phyloP scores from a whole-genome alignment of 2,797 vertebrate genomes.

The Nyctibius grandis region DNA sequence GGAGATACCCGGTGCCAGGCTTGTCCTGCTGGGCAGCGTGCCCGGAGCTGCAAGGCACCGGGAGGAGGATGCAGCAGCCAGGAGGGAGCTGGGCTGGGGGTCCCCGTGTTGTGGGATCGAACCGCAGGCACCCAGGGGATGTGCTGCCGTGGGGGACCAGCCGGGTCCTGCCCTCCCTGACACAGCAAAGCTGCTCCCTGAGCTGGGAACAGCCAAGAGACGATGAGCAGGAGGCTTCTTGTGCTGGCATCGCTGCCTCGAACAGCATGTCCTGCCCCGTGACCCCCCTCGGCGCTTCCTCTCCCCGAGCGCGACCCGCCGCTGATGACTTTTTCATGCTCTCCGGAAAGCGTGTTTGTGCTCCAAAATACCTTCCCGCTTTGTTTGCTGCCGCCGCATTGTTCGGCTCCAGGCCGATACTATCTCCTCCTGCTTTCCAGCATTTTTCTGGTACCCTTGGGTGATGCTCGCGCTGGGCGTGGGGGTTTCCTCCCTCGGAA shows the following conservation, averaged over 20 bases:
- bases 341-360: slow-evolving; percentile 30
- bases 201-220: neutral
- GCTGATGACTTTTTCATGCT: slow-evolving; percentile 50
- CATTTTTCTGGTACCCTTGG: slow-evolving; percentile 14
- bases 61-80: neutral
- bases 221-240: neutral
- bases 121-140: rapidly evolving
- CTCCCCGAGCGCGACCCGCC: rapidly evolving
- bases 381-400: slow-evolving; percentile 19
- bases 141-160: neutral
- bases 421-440: slow-evolving; percentile 26
- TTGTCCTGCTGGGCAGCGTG: neutral
- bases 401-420: slow-evolving; percentile 1
- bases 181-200: neutral
- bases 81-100: neutral
- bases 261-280: neutral
- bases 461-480: neutral
- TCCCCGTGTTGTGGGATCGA: rapidly evolving
- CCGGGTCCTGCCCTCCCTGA: neutral
- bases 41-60: neutral
- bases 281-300: neutral
- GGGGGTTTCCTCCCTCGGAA: neutral
- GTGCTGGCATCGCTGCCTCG: neutral
- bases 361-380: slow-evolving; percentile 35
- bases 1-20: neutral